These are phyloP conservation scores for Porphyrio hochstetteri DNA, from an alignment of 2,113 vertebrate genomes.

Conservation along the genomic window DNA sequence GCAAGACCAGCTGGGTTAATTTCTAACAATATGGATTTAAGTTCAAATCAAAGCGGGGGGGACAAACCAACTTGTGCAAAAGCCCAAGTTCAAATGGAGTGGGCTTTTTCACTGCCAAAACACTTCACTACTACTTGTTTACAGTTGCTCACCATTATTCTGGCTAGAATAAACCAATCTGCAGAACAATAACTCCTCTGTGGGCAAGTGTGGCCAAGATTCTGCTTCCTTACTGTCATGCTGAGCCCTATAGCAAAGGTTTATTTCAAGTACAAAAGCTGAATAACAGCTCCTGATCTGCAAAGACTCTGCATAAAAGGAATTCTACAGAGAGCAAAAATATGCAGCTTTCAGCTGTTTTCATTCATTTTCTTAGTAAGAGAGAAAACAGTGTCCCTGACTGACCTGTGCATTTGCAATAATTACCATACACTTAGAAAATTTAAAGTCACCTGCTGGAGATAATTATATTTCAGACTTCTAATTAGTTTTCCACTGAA, in stretches of 20 bases:
- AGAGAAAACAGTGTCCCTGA: not conserved
- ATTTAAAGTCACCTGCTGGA: not conserved
- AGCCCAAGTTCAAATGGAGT: not conserved
- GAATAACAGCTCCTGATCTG: constrained; percentile 23
- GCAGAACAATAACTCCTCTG: constrained; percentile 14
- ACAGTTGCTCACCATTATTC: not conserved
- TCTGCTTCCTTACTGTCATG: not conserved
- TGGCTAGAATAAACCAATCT: not conserved
- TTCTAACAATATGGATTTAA: not conserved
- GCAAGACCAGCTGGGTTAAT: not conserved
- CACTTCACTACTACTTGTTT: not conserved
- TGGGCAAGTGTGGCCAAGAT: not conserved
- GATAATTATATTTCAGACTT: not conserved
- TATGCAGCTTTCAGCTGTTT: not conserved
- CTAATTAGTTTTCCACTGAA: not conserved
- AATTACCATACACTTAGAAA: constrained; percentile 6
- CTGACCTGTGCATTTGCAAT: not conserved
- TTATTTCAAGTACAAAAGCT: not conserved
- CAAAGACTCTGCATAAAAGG: not conserved
- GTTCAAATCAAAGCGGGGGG: not conserved
- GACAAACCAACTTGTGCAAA: not conserved
- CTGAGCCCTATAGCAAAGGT: not conserved
- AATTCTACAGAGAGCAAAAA: not conserved
- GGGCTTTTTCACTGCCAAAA: not conserved
- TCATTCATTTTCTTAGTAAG: constrained; percentile 7